Evolutionary conservation across 23 tunicate species (phyloP).

Genomic region (Trididemnum miniatum): DNA sequence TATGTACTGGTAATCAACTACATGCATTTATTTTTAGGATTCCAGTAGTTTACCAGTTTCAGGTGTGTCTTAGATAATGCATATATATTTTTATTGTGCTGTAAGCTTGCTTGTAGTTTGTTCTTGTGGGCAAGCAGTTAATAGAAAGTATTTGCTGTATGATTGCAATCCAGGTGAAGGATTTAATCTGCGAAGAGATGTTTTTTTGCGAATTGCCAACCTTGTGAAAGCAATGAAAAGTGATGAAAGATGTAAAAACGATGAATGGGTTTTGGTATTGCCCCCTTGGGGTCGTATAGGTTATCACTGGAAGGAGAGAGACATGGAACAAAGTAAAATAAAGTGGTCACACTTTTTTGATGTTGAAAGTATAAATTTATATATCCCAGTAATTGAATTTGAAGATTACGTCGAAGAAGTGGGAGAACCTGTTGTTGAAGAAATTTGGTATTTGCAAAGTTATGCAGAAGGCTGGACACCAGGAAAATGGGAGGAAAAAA

Average conservation of each 20-base stretch:
- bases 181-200: conserved; percentile 92
- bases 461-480: conserved; percentile 90
- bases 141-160: conserved; percentile 78
- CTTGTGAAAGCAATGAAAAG: conserved; percentile 48
- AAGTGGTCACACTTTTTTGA: conserved; percentile 92
- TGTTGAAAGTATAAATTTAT: conserved; percentile 61
- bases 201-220: conserved; percentile 90
- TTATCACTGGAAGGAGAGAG: conserved; percentile 93
- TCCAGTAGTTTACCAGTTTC: too few relatives aligned
- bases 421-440: conserved; percentile 86
- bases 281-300: conserved; percentile 99
- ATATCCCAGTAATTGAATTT: conserved; percentile 91
- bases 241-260: conserved; percentile 33
- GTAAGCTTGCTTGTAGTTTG: not conserved
- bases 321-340: conserved; percentile 84
- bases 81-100: too few relatives aligned
- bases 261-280: conserved; percentile 91
- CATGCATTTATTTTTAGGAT: too few relatives aligned
- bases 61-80: too few relatives aligned
- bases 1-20: too few relatives aligned
- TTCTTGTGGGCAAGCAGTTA: conserved; percentile 2
- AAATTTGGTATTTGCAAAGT: conserved; percentile 93
- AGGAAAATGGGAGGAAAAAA: conserved; percentile 92
- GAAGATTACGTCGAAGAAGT: conserved; percentile 93
- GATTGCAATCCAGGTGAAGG: conserved; percentile 99